These are phyloP conservation scores for Hydropsyche betteni DNA, from an alignment of 2,888 invertebrate genomes.

Conservation along the genomic window DNA sequence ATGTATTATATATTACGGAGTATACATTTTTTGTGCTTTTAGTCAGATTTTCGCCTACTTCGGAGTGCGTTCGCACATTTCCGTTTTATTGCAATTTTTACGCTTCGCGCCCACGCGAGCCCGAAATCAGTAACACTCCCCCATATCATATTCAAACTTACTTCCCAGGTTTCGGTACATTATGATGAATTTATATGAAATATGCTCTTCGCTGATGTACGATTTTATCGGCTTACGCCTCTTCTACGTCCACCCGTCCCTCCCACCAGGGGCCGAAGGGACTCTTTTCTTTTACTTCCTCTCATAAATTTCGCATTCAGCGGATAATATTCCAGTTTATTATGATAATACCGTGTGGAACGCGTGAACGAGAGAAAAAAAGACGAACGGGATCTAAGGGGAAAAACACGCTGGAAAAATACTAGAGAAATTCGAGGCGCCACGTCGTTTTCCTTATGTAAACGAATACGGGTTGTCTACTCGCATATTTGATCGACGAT, in stretches of 20 bases:
- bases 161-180: neutral
- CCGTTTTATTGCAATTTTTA: no score
- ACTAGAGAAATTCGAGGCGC: neutral
- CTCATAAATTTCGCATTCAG: conserved; percentile 37
- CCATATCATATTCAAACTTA: neutral
- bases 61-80: no score
- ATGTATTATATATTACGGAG: no score
- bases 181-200: conserved; percentile 43
- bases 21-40: no score
- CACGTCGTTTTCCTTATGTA: conserved; percentile 28
- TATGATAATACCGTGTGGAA: conserved; percentile 35
- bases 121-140: no score
- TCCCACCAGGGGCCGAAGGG: neutral
- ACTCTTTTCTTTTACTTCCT: conserved; percentile 30
- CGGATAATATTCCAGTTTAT: conserved; percentile 39
- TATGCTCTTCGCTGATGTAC: conserved; percentile 39
- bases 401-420: neutral
- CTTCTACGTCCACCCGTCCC: conserved; percentile 15
- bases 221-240: conserved; percentile 47
- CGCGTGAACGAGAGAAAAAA: conserved; percentile 18
- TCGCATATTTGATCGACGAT: conserved; percentile 29
- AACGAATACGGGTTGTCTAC: conserved; percentile 26
- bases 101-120: no score
- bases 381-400: neutral
- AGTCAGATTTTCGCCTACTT: no score